Conservation (phyloP, 2,113 vertebrate species). For the Bucco capensis region DNA sequence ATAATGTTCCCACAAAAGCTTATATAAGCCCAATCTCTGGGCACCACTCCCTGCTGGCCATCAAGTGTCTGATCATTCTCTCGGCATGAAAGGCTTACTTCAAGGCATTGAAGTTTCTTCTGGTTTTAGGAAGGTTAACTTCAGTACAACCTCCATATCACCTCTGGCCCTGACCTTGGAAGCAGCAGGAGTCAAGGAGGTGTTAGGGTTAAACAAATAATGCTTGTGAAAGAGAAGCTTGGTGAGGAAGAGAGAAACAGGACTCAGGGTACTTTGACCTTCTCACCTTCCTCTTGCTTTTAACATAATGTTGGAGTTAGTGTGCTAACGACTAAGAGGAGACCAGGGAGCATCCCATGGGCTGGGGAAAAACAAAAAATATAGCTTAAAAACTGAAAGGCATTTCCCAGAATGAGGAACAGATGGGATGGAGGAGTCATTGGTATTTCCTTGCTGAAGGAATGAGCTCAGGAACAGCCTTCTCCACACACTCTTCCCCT, state of each 20-base stretch:
- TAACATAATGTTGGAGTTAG: too few relatives aligned
- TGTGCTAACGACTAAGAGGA: neutral
- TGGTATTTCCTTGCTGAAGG: constrained; percentile 5
- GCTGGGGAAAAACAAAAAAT: neutral
- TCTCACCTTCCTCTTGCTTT: neutral
- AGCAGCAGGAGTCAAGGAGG: neutral
- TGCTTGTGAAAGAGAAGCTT: rapidly evolving
- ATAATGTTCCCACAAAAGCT: constrained; percentile 28
- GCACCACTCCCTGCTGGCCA: neutral
- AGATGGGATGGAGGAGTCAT: constrained; percentile 45
- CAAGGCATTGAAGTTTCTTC: neutral
- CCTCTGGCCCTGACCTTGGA: neutral
- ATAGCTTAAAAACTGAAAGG: neutral
- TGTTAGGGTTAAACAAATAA: neutral
- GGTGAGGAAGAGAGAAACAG: neutral
- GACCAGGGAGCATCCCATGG: neutral
- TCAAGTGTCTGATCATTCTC: neutral
- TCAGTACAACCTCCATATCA: neutral
- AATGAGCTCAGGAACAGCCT: constrained; percentile 4
- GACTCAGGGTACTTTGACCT: too few relatives aligned
- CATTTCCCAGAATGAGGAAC: neutral
- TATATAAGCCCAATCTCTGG: constrained; percentile 23
- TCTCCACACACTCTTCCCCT: neutral
- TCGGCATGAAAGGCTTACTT: neutral
- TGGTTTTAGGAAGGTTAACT: neutral